These are phyloP conservation scores for Plebejus melissa DNA, from an alignment of 2,888 invertebrate genomes.

Conservation along the genomic window DNA sequence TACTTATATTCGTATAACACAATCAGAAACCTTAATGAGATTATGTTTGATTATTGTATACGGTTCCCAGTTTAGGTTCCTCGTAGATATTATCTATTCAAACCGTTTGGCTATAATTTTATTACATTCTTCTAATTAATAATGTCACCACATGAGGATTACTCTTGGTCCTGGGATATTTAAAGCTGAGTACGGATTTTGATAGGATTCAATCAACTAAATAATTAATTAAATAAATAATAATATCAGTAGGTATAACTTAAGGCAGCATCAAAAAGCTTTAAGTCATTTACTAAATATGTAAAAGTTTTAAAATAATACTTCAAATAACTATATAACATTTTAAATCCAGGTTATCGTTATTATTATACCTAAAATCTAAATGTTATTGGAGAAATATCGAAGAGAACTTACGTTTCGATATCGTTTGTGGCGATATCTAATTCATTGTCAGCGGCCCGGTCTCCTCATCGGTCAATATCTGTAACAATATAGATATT, in stretches of 20 bases:
- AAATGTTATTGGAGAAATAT: constrained; percentile 12
- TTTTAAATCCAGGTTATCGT: background rate
- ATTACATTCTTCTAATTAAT: background rate
- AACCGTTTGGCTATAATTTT: background rate
- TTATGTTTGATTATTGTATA: constrained; percentile 12
- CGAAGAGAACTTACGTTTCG: constrained; percentile 64
- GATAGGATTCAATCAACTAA: background rate
- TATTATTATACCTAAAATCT: background rate
- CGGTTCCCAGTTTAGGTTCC: background rate
- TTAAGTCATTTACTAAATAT: background rate
- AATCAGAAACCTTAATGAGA: constrained; percentile 25
- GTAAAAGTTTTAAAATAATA: background rate
- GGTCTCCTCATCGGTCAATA: constrained; percentile 48
- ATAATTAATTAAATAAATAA: no score
- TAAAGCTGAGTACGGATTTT: background rate
- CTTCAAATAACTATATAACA: background rate
- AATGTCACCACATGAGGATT: background rate
- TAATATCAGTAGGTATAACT: no score
- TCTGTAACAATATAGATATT: constrained; percentile 47
- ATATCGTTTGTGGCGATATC: constrained; percentile 75
- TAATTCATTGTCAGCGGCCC: constrained; percentile 67
- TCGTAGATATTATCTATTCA: background rate
- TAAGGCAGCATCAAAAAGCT: background rate
- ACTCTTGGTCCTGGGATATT: background rate
- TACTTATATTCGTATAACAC: constrained; percentile 20